These are phyloP conservation scores for Eudasyphora cyanicolor DNA, from an alignment of 2,888 invertebrate genomes.

Conservation along the genomic window DNA sequence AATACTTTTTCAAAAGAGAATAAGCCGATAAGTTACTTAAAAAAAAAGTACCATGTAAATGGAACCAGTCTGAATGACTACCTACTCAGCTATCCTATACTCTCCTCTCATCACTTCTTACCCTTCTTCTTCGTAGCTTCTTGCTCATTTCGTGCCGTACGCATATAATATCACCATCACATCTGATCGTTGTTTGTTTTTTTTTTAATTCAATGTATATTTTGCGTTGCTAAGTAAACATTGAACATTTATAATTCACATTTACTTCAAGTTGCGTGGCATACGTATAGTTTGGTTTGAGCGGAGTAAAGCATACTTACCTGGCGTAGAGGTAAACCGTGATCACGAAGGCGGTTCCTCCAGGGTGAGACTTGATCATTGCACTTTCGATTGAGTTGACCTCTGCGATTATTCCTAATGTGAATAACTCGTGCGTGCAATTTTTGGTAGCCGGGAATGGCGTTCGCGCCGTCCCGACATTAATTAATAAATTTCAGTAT, in stretches of 20 bases:
- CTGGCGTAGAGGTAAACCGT: conserved; percentile 78
- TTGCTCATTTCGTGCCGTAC: too few species aligned
- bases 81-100: too few species aligned
- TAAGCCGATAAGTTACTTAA: too few species aligned
- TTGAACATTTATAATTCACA: conserved; percentile 25
- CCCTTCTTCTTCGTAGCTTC: too few species aligned
- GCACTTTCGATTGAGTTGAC: conserved; percentile 88
- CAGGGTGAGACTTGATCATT: conserved; percentile 80
- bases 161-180: too few species aligned
- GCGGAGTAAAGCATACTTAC: conserved; percentile 71
- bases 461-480: conserved; percentile 83
- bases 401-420: conserved; percentile 88
- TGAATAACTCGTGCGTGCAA: conserved; percentile 86
- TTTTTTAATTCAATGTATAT: too few species aligned
- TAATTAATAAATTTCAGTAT: conserved; percentile 63
- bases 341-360: conserved; percentile 77
- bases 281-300: conserved; percentile 17
- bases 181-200: too few species aligned
- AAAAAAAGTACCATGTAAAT: too few species aligned
- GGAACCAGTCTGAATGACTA: too few species aligned
- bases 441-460: conserved; percentile 85
- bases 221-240: neutral
- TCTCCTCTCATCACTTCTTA: too few species aligned
- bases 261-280: neutral
- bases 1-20: too few species aligned